These are phyloP conservation scores for Phylloscopus trochiloides DNA, from an alignment of 2,113 vertebrate genomes.

Conservation along the genomic window DNA sequence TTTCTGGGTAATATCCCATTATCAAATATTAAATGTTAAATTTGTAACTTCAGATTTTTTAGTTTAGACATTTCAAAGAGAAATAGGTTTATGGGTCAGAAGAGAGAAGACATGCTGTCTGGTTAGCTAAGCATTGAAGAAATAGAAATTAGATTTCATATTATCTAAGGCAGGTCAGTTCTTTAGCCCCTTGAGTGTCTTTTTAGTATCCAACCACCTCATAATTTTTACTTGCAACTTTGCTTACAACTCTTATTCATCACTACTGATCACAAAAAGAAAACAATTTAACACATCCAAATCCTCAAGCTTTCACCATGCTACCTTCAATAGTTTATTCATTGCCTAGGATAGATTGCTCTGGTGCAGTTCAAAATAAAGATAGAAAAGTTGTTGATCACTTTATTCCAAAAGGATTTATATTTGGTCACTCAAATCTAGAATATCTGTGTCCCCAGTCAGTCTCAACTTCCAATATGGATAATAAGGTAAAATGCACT, in stretches of 20 bases:
- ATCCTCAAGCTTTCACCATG: neutral
- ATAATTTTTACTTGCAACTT: neutral
- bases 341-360: neutral
- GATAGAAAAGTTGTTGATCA: neutral
- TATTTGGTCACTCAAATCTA: neutral
- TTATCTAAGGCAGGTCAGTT: neutral
- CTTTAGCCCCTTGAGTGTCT: neutral
- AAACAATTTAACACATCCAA: neutral
- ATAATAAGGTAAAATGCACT: neutral
- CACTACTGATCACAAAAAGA: neutral
- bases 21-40: neutral
- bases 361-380: neutral
- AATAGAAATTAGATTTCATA: neutral
- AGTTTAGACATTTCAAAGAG: neutral
- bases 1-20: neutral
- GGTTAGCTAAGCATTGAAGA: neutral
- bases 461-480: neutral
- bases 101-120: neutral
- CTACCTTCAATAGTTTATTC: neutral
- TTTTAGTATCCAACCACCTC: neutral
- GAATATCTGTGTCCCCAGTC: neutral
- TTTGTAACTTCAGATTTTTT: neutral
- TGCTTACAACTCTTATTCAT: neutral
- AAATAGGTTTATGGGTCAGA: neutral
- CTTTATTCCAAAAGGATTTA: neutral